phyloP scores from a whole-genome alignment of 1,140 invertebrate genomes.

The Penaeus vannamei region DNA sequence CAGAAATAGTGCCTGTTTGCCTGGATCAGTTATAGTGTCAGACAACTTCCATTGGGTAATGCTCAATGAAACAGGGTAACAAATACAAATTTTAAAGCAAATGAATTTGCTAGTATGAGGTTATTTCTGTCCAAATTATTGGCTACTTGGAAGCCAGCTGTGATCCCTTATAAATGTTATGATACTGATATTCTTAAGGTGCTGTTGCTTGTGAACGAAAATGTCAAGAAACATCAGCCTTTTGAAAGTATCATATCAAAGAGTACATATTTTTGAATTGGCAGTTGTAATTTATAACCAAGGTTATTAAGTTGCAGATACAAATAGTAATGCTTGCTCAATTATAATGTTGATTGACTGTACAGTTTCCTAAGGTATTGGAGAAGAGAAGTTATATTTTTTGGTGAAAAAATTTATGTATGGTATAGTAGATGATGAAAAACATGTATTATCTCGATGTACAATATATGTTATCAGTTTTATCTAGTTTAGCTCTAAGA shows the following conservation, averaged over 20 bases:
- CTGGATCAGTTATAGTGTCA: not conserved
- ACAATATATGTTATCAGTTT: conserved; percentile 53
- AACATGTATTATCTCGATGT: conserved; percentile 49
- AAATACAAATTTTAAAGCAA: conserved; percentile 3
- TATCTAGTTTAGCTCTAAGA: conserved; percentile 39
- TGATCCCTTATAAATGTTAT: conserved; percentile 4
- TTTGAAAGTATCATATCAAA: conserved; percentile 22
- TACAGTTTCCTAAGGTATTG: conserved; percentile 50
- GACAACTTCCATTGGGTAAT: conserved; percentile 12
- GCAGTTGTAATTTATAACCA: conserved; percentile 31
- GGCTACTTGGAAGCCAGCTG: conserved; percentile 22
- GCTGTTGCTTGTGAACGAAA: conserved; percentile 11
- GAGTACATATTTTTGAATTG: conserved; percentile 19
- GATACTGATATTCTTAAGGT: conserved; percentile 14
- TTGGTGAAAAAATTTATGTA: conserved; percentile 46
- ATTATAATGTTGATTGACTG: conserved; percentile 49
- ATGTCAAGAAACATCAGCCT: not conserved
- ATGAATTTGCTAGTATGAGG: conserved; percentile 7
- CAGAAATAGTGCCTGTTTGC: not conserved
- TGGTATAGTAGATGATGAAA: conserved; percentile 21
- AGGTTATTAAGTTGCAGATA: conserved; percentile 37
- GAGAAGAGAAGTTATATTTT: conserved; percentile 54
- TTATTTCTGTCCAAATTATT: conserved; percentile 40
- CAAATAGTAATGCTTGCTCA: conserved; percentile 52
- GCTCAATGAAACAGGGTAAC: conserved; percentile 42